Evolutionary conservation across 2,888 invertebrate genomes (phyloP), one percentile per base, ranked within the genome.

Genomic region (Parochlus steinenii): DNA sequence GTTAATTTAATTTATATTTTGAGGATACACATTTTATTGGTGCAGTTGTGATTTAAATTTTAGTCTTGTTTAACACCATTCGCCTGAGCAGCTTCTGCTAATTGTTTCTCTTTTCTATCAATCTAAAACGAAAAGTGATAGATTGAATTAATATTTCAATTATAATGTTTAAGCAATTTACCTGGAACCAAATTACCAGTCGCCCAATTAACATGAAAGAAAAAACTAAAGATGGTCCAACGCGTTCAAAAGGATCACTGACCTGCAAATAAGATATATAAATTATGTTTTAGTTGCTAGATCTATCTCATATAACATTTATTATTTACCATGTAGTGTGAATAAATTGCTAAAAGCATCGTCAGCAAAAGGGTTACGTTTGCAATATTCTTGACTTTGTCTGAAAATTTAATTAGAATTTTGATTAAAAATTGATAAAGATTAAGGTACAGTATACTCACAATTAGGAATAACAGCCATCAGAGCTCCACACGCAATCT

Each of bases 281-380:
- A n/a, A n/a, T n/a, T n/a, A n/a, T n/a, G n/a, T n/a, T n/a, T n/a
- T n/a, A n/a, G n/a, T n/a, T n/a, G n/a, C n/a, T n/a, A n/a, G n/a
- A n/a, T n/a, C n/a, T n/a, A n/a, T n/a, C n/a, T n/a, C n/a, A n/a
- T n/a, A n/a, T n/a, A n/a, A n/a, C n/a, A n/a, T n/a, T n/a, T n/a
- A n/a, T n/a, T n/a, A n/a, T n/a, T n/a, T n/a, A 89, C 83, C 76
- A 85, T 81, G 50, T 83, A 75, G 55, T 90, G 90, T 10, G 89
- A 89, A 58, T 93, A 92, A 37, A 89, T 81, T 22, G 89, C 87
- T 60, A 89, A 71, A 41, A 87, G 53, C 72, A 89, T 92, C 43
- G 92, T 62, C 33, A 80, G 44, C 26, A 95, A 66, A 40, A 95
- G 67, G 20, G 83, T 71, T 7, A 81, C 62, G 59, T 95, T 95